Base-by-base conservation (phyloP, 1,140 invertebrate genomes). In the Adelges cooleyi region DNA sequence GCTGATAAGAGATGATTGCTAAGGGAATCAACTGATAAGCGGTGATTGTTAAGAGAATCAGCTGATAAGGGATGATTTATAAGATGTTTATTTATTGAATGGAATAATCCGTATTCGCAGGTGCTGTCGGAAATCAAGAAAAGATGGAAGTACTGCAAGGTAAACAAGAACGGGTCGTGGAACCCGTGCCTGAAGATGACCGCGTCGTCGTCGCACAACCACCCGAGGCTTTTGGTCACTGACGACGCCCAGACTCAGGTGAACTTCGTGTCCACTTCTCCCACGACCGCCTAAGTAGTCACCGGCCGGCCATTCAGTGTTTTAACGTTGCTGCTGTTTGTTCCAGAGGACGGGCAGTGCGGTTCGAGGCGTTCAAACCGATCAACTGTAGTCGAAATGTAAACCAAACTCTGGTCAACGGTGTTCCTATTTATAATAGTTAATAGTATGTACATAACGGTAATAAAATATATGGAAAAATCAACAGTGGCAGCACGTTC, bases 41-140 rank as follows among this genome's bases (percentile, higher is more conserved):
- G n/a, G n/a, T n/a, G n/a, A n/a, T n/a, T n/a, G n/a, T n/a, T n/a
- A n/a, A n/a, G n/a, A n/a, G n/a, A n/a, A n/a, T n/a, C n/a, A n/a
- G n/a, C n/a, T n/a, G n/a, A n/a, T n/a, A n/a, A n/a, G n/a, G n/a
- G n/a, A n/a, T n/a, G n/a, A n/a, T n/a, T n/a, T n/a, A n/a, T n/a
- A n/a, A n/a, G n/a, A n/a, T n/a, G n/a, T n/a, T n/a, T n/a, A n/a
- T n/a, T n/a, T n/a, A n/a, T n/a, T n/a, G n/a, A n/a, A n/a, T n/a
- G n/a, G n/a, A n/a, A n/a, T n/a, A n/a, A n/a, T n/a, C n/a, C n/a
- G n/a, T n/a, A n/a, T n/a, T n/a, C 52, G 20, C 72, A 84, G 82
- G 81, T 86, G 62, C 82, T 87, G 70, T 83, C 86, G 22, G 86
- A 88, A 74, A 82, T 89, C 71, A 86, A 85, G 69, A 80, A 86